Evolutionary conservation across 2,797 vertebrate genomes (phyloP).

Genomic region (Sebastes flavidus): DNA sequence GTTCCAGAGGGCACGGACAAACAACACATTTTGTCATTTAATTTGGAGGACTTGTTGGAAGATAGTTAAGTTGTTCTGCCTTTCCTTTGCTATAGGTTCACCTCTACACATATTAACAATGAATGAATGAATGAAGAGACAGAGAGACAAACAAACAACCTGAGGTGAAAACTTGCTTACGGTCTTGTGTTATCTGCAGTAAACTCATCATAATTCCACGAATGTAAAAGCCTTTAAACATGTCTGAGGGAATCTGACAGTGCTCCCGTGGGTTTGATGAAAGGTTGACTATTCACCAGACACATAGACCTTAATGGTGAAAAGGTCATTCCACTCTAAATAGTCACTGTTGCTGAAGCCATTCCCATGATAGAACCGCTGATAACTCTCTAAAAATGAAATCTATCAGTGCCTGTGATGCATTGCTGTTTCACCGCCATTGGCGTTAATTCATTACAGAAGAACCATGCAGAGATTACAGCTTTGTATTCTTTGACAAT

Average conservation of each 20-base stretch:
- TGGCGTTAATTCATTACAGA: conserved; percentile 77
- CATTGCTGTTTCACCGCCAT: conserved; percentile 62
- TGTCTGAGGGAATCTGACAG: conserved; percentile 36
- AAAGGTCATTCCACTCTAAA: conserved; percentile 71
- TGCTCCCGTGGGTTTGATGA: conserved; percentile 48
- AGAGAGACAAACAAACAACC: background rate
- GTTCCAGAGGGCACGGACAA: background rate
- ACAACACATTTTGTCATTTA: background rate
- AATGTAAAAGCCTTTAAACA: conserved; percentile 39
- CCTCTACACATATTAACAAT: background rate
- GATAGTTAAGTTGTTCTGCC: background rate
- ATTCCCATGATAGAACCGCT: conserved; percentile 66
- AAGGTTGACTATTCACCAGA: conserved; percentile 71
- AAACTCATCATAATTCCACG: conserved; percentile 43
- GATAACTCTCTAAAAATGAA: conserved; percentile 70
- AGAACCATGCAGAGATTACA: conserved; percentile 73
- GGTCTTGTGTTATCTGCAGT: background rate
- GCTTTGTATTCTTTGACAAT: conserved; percentile 79
- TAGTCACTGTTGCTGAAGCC: conserved; percentile 57
- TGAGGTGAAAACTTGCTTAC: background rate
- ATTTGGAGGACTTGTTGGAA: background rate
- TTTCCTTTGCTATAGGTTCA: background rate
- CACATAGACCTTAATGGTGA: conserved; percentile 55
- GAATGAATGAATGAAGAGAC: background rate
- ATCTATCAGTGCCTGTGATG: conserved; percentile 68